These are phyloP conservation scores for Cherax destructor DNA, from an alignment of 1,140 invertebrate genomes.

Conservation along the genomic window DNA sequence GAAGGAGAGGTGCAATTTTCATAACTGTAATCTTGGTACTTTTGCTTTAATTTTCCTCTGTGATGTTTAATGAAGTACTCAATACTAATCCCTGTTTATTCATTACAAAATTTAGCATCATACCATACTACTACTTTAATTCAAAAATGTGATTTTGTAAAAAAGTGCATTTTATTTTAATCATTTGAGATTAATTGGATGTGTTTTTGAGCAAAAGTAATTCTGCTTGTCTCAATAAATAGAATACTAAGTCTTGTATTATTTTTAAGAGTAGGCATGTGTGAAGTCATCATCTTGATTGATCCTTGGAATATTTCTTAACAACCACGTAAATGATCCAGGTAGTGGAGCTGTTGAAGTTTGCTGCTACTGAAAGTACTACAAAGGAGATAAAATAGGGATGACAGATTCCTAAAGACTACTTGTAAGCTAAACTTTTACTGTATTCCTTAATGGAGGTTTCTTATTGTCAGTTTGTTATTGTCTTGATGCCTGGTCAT, in stretches of 20 bases:
- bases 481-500: too few species aligned
- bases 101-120: background rate
- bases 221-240: background rate
- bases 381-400: too few species aligned
- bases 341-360: too few species aligned
- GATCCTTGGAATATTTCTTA: too few species aligned
- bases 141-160: background rate
- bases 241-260: background rate
- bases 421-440: too few species aligned
- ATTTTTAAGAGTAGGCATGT: background rate
- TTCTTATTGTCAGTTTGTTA: too few species aligned
- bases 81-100: background rate
- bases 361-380: too few species aligned
- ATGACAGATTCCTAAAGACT: too few species aligned
- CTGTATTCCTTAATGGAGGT: too few species aligned
- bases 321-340: too few species aligned
- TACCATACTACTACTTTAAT: background rate
- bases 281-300: too few species aligned
- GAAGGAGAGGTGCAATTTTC: background rate
- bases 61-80: background rate
- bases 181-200: background rate
- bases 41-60: background rate
- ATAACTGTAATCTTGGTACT: background rate
- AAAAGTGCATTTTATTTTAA: background rate
- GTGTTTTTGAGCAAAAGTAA: background rate